Conservation (phyloP, 23 tunicate species). For the Corella eumyota region DNA sequence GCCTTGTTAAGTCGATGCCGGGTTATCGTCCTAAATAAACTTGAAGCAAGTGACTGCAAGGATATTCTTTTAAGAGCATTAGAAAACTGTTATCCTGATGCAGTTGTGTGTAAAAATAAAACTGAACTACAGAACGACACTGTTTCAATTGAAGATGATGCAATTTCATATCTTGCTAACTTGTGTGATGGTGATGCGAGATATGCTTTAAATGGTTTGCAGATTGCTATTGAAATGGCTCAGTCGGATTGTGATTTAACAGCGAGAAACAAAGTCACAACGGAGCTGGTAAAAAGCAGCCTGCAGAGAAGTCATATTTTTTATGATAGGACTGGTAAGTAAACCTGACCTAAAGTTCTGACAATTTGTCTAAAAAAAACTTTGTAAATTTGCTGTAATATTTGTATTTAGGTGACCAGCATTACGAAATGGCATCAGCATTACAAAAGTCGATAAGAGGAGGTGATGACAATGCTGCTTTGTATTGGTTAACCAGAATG, state of each 20-base stretch:
- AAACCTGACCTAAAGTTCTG: too few relatives aligned
- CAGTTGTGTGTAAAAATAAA: background rate
- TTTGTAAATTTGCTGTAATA: background rate
- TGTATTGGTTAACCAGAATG: conserved; percentile 75
- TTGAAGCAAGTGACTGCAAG: conserved; percentile 17
- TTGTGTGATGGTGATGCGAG: conserved; percentile 79
- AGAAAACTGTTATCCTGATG: background rate
- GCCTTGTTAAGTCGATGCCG: conserved; percentile 63
- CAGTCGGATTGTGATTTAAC: too few relatives aligned
- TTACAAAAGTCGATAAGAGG: conserved; percentile 77
- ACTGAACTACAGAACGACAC: background rate
- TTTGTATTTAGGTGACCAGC: conserved; percentile 47
- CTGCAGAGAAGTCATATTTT: conserved; percentile 33
- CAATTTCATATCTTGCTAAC: conserved; percentile 27
- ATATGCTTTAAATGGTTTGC: conserved; percentile 59
- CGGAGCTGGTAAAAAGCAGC: conserved; percentile 25
- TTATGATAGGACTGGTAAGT: conserved; percentile 56
- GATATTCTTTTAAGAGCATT: conserved; percentile 21
- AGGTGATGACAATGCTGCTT: conserved; percentile 67
- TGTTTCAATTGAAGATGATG: conserved; percentile 15
- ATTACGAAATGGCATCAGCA: conserved; percentile 63
- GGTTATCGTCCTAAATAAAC: conserved; percentile 43
- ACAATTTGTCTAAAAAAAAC: background rate
- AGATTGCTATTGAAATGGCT: conserved; percentile 39
- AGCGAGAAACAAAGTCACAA: background rate